Conservation (phyloP, 64 coral and sea anemone species). For the Stylophora pistillata region DNA sequence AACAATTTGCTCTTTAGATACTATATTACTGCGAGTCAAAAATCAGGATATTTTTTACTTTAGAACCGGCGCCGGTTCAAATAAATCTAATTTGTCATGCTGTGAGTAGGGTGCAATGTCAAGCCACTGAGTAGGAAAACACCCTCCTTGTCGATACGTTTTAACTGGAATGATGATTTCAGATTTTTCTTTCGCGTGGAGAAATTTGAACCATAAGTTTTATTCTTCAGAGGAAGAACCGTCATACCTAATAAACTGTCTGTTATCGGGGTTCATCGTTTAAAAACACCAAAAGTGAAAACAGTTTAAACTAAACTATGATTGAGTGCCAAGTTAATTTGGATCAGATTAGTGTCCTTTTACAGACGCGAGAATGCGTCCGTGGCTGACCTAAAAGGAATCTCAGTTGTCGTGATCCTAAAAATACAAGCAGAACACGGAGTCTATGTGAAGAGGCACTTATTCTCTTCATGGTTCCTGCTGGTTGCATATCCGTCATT, state of each 20-base stretch:
- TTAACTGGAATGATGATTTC: conserved; percentile 2
- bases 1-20: background rate
- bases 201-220: background rate
- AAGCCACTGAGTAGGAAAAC: background rate
- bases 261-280: conserved; percentile 29
- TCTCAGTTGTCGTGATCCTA: background rate
- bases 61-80: background rate
- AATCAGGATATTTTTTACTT: background rate
- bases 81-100: background rate
- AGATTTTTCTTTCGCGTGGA: background rate
- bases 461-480: background rate
- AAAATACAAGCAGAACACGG: background rate
- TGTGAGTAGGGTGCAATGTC: background rate
- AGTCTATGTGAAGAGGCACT: background rate
- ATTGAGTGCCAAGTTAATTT: conserved; percentile 5
- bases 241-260: background rate
- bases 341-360: background rate
- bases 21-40: background rate
- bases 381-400: background rate
- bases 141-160: background rate
- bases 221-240: too few species aligned
- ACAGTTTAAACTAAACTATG: conserved; percentile 33
- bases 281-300: conserved; percentile 16
- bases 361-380: background rate
- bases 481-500: too few species aligned